Conservation (phyloP, 2,888 invertebrate species). For the Arrhopalites spinosus region DNA sequence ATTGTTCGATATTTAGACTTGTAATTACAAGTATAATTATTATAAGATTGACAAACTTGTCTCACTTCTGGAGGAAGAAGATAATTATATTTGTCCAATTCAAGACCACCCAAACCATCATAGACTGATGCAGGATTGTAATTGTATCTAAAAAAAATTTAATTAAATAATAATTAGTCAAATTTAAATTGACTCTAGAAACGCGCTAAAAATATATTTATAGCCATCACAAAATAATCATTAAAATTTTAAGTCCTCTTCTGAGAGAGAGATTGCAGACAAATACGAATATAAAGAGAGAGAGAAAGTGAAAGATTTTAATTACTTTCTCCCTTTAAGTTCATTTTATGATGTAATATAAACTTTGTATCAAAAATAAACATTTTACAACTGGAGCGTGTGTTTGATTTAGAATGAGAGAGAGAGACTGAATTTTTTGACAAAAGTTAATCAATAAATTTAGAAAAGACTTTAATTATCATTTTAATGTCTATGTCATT, state of each 20-base stretch:
- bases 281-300: too few relatives aligned
- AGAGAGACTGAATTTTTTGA: too few relatives aligned
- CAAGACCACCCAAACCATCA: conserved; percentile 44
- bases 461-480: too few relatives aligned
- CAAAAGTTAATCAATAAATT: too few relatives aligned
- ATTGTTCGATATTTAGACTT: conserved; percentile 49
- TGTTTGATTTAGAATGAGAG: too few relatives aligned
- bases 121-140: conserved; percentile 52
- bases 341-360: too few relatives aligned
- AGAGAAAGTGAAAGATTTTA: background rate
- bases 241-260: background rate
- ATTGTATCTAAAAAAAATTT: conserved; percentile 43
- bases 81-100: conserved; percentile 41
- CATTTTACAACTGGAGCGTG: too few relatives aligned
- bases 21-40: conserved; percentile 47
- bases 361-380: too few relatives aligned
- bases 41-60: conserved; percentile 42
- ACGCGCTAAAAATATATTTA: background rate
- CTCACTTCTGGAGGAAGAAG: conserved; percentile 47
- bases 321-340: too few relatives aligned
- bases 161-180: conserved; percentile 3
- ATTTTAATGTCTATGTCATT: too few relatives aligned
- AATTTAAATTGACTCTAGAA: background rate
- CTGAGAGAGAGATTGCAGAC: background rate
- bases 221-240: background rate